These are phyloP conservation scores for Cyclophora punctaria DNA, from an alignment of 2,888 invertebrate species.

Conservation along the genomic window DNA sequence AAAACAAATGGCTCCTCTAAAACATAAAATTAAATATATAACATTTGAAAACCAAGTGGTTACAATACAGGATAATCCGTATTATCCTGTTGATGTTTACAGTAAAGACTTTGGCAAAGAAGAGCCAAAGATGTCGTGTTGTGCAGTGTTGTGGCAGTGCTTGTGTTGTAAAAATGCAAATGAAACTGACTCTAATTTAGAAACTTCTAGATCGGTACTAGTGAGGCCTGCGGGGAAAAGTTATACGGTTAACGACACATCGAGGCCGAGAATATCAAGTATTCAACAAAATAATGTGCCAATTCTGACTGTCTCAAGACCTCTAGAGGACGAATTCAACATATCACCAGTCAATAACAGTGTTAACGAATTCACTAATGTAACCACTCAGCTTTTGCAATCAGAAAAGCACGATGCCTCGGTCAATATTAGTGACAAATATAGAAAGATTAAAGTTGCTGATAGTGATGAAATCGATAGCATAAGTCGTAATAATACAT, in stretches of 20 bases:
- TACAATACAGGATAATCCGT: slow-evolving; percentile 27
- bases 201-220: slow-evolving; percentile 44
- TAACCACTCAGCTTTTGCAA: slow-evolving; percentile 42
- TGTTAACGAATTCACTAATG: slow-evolving; percentile 30
- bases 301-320: slow-evolving; percentile 26
- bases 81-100: slow-evolving; percentile 50
- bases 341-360: slow-evolving; percentile 7
- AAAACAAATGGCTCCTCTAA: slow-evolving; percentile 38
- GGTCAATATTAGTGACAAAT: slow-evolving; percentile 20
- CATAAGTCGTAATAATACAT: slow-evolving; percentile 40
- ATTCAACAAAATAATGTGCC: slow-evolving; percentile 19
- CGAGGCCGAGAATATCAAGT: slow-evolving; percentile 8
- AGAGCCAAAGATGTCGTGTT: slow-evolving; percentile 29
- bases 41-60: slow-evolving; percentile 38
- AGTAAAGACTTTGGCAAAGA: slow-evolving; percentile 23
- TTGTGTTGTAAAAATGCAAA: slow-evolving; percentile 37
- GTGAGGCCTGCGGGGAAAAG: slow-evolving; percentile 44
- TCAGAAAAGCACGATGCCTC: slow-evolving; percentile 44
- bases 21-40: slow-evolving; percentile 38
- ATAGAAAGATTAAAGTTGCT: slow-evolving; percentile 25
- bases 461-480: slow-evolving; percentile 29
- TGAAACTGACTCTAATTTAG: slow-evolving; percentile 34
- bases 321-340: slow-evolving; percentile 12
- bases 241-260: slow-evolving; percentile 38
- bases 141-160: slow-evolving; percentile 35